Conservation (phyloP, 1,140 invertebrate species). For the Aphelinus certus region DNA sequence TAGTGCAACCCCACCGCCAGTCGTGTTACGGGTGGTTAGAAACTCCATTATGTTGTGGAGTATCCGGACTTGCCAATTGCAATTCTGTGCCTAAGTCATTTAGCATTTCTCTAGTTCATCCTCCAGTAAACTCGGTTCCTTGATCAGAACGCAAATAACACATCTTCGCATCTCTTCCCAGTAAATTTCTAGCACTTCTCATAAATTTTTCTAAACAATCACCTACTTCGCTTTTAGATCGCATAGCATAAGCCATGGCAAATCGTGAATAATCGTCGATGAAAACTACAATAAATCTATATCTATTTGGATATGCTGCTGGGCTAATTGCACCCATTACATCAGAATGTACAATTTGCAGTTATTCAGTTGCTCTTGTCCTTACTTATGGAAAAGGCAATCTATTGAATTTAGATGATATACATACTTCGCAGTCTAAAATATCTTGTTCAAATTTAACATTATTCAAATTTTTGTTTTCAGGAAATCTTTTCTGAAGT, state of each 20-base stretch:
- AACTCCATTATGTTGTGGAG: slow-evolving; percentile 53
- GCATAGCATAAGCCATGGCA: slow-evolving; percentile 40
- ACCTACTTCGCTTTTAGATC: too few species aligned
- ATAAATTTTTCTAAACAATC: slow-evolving; percentile 36
- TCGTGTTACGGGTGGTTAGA: too few species aligned
- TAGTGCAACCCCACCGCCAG: too few species aligned
- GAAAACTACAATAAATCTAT: too few species aligned
- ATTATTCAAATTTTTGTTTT: slow-evolving; percentile 28
- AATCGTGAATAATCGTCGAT: slow-evolving; percentile 41
- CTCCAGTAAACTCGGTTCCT: slow-evolving; percentile 37
- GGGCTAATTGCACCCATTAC: slow-evolving; percentile 36
- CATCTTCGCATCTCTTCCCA: slow-evolving; percentile 33
- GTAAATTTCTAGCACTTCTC: slow-evolving; percentile 32
- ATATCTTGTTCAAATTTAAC: slow-evolving; percentile 40
- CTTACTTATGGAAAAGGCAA: slow-evolving; percentile 36
- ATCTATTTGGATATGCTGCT: slow-evolving; percentile 22
- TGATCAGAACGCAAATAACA: slow-evolving; percentile 36
- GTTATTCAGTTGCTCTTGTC: slow-evolving; percentile 32
- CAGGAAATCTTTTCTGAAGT: slow-evolving; percentile 38
- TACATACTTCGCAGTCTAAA: slow-evolving; percentile 42
- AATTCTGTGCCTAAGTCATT: slow-evolving; percentile 31
- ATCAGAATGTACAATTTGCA: slow-evolving; percentile 37
- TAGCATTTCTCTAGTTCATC: slow-evolving; percentile 32
- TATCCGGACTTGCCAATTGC: slow-evolving; percentile 42
- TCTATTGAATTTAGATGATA: slow-evolving; percentile 40